Evolutionary conservation across 2,113 vertebrate genomes (phyloP).

Genomic region (Tyto alba): DNA sequence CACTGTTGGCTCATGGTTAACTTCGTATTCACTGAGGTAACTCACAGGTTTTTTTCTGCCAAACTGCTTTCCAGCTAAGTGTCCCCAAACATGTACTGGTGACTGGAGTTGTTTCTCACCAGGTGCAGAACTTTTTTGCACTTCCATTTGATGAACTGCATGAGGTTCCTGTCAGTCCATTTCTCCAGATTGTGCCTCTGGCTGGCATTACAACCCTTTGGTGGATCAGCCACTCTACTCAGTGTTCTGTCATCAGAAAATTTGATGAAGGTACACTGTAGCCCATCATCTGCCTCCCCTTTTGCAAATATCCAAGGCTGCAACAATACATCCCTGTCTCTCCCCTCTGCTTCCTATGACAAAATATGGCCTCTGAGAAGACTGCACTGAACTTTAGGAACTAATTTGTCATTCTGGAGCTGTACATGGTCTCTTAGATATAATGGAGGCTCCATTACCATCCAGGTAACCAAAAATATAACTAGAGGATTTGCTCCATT

Average conservation of each 20-base stretch:
- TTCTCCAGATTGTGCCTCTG: not conserved
- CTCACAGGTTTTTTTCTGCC: not conserved
- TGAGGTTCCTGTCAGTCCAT: not conserved
- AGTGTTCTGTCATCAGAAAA: not conserved
- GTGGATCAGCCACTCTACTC: not conserved
- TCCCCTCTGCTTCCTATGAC: not conserved
- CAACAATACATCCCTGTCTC: not conserved
- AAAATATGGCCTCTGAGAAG: not conserved
- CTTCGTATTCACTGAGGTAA: not conserved
- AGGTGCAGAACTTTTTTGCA: not conserved
- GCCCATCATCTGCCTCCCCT: not conserved
- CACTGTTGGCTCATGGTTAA: not conserved
- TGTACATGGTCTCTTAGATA: not conserved
- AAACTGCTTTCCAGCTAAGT: not conserved
- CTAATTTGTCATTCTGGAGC: not conserved
- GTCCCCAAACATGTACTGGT: accelerated
- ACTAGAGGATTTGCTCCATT: not conserved
- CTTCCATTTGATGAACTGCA: not conserved
- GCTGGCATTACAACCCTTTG: not conserved
- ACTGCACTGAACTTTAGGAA: not conserved
- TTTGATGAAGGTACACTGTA: not conserved
- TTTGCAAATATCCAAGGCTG: not conserved
- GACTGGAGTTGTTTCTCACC: not conserved
- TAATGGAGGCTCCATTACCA: not conserved
- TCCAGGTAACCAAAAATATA: not conserved